phyloP scores from a whole-genome alignment of 2,113 vertebrate genomes.

The Hemicordylus capensis region DNA sequence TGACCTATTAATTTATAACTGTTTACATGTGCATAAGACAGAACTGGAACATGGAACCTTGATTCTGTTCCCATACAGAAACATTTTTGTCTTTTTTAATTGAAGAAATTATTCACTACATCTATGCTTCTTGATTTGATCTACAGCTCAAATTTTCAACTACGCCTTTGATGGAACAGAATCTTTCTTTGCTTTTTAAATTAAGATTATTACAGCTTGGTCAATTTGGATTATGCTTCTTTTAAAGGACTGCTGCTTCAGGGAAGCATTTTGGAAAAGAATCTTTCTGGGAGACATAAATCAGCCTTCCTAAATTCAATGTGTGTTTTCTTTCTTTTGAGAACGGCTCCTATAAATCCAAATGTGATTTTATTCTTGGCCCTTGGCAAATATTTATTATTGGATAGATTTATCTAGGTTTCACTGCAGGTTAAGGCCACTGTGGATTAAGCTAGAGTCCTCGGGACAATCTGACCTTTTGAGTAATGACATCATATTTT shows the following conservation, averaged over 20 bases:
- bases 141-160: background rate
- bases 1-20: background rate
- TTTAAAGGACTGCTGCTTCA: background rate
- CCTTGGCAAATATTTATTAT: slow-evolving; percentile 13
- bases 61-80: background rate
- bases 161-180: background rate
- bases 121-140: background rate
- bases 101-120: background rate
- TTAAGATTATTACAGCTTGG: slow-evolving; percentile 6
- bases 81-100: background rate
- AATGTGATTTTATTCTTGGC: slow-evolving; percentile 2
- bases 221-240: background rate
- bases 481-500: slow-evolving; percentile 13
- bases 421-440: background rate
- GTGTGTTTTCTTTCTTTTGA: background rate
- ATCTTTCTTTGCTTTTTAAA: background rate
- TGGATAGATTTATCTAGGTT: slow-evolving; percentile 9
- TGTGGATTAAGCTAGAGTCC: slow-evolving; percentile 4
- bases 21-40: background rate
- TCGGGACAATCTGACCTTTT: background rate
- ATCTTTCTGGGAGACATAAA: slow-evolving; percentile 24
- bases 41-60: background rate
- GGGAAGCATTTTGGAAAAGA: background rate
- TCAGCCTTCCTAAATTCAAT: background rate
- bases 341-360: background rate